These are phyloP conservation scores for Trachymyrmex cornetzi DNA, from an alignment of 1,140 invertebrate species.

Conservation along the genomic window DNA sequence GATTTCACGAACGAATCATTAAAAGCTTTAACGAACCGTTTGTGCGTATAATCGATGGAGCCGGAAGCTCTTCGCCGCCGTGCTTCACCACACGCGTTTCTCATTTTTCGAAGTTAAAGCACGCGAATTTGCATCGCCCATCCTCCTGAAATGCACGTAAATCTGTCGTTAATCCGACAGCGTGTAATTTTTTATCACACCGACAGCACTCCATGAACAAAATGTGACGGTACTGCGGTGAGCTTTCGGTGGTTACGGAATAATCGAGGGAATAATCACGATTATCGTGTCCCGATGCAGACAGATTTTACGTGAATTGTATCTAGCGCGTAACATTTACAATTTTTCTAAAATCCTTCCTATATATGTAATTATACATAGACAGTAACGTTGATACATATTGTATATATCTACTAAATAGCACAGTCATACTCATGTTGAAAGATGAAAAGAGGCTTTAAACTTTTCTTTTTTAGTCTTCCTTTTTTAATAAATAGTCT, in stretches of 20 bases:
- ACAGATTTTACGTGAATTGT: not conserved
- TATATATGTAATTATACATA: not conserved
- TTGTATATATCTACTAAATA: not conserved
- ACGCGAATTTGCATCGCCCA: not conserved
- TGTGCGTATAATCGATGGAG: slow-evolving; percentile 62
- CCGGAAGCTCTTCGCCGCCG: slow-evolving; percentile 44
- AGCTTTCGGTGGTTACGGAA: not conserved
- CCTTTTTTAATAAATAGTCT: not conserved
- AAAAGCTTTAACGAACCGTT: slow-evolving; percentile 71
- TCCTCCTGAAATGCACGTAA: not conserved
- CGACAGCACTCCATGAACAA: not conserved
- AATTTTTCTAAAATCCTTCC: not conserved
- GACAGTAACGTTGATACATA: not conserved
- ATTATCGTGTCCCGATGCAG: not conserved
- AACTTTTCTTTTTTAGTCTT: not conserved
- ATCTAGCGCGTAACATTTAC: not conserved
- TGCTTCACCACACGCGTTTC: slow-evolving; percentile 17
- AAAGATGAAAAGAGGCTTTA: not conserved
- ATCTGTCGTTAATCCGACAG: slow-evolving; percentile 26
- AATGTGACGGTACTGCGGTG: not conserved
- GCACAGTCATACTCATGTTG: not conserved
- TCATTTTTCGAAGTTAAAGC: slow-evolving; percentile 45
- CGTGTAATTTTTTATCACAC: slow-evolving; percentile 13
- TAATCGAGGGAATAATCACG: not conserved
- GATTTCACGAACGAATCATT: slow-evolving; percentile 63